Base-by-base conservation (phyloP, 2,113 vertebrate genomes). In the Laticauda colubrina region DNA sequence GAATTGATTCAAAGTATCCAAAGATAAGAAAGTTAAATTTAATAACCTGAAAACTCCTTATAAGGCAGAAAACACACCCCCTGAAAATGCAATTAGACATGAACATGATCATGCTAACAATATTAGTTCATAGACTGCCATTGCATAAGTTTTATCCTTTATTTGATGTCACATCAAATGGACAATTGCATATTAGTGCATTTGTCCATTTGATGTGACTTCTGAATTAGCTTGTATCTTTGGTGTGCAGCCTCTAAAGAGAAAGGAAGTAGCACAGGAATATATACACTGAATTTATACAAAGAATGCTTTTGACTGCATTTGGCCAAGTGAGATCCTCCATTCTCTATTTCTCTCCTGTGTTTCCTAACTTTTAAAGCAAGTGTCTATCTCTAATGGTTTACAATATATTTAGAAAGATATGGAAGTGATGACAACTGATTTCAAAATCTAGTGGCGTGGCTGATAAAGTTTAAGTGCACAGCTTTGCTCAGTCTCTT, bases 181-280 rank as follows among this genome's bases (percentile, higher is more conserved):
- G 48, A 8, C 48, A 6, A 48, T 48, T 48, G 48, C 55, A 57
- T n/a, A 34, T 57, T 57, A 14, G 9, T 57, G 21, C 45, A 51
- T 18, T 59, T 1, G 26, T 69, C 48, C 26, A 26, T 90, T 90
- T 90, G 45, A 48, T 9, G 21, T 45, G 12, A 45, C 45, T 12
- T 45, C 20, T 61, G 56, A 48, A 61, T 24, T 61, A 89, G 24
- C 20, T 2, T 29, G 2, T 11, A 0, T 51, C 91, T 90, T 51
- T 48, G 54, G 48, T 3, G 43, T n/a, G 91, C n/a, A 89, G 14
- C 7, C n/a, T 23, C 90, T 0, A 0, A 43, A 48, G 61, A n/a
- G 26, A 64, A 64, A 69, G 61, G 29, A n/a, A 87, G 48, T 75
- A 75, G 14, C 14, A 75, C n/a, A 12, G 64, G 15, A 75, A 75